Evolutionary conservation across 2,888 invertebrate species (phyloP).

Genomic region (Monochamus alternatus): DNA sequence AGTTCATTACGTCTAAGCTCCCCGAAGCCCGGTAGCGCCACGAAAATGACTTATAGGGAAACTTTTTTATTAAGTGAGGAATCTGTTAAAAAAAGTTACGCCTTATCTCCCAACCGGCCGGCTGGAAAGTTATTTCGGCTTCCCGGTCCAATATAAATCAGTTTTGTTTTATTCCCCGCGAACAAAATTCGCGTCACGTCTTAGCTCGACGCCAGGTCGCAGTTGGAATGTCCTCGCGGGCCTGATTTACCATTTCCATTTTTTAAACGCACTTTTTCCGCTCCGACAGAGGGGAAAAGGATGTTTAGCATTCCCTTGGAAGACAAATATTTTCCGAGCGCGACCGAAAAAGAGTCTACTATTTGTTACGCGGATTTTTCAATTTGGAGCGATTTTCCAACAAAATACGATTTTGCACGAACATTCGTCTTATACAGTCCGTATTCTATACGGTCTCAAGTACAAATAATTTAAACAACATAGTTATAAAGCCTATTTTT

Average conservation of each 20-base stretch:
- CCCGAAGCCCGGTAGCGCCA: background rate
- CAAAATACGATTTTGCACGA: too few relatives aligned
- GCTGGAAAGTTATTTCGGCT: conserved; percentile 9
- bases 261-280: background rate
- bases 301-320: background rate
- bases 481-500: too few relatives aligned
- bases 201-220: background rate
- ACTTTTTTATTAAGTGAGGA: conserved; percentile 15
- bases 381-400: too few relatives aligned
- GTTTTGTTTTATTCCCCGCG: conserved; percentile 16
- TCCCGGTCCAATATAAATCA: conserved; percentile 15
- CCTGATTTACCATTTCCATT: conserved; percentile 7
- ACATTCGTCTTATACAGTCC: too few relatives aligned
- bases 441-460: too few relatives aligned
- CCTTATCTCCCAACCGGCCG: conserved; percentile 1
- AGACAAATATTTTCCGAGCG: background rate
- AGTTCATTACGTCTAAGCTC: background rate
- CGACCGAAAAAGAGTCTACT: background rate
- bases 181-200: conserved; percentile 25
- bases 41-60: conserved; percentile 11
- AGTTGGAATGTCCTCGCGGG: conserved; percentile 2
- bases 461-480: too few relatives aligned
- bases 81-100: conserved; percentile 21
- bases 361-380: background rate
- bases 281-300: background rate